Evolutionary conservation across 2,113 vertebrate species (phyloP).

Genomic region (Spea bombifrons): DNA sequence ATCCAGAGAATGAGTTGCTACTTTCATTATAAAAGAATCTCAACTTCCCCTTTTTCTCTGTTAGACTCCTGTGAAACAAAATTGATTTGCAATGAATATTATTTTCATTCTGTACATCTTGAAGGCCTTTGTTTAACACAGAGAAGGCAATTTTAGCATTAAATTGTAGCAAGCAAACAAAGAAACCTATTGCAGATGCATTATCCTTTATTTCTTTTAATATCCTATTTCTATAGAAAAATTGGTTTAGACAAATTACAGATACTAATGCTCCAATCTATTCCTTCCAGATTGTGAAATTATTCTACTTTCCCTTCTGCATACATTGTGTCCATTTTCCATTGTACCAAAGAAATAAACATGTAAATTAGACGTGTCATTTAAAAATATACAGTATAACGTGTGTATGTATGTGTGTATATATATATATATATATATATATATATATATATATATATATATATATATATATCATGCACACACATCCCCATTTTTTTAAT

Average conservation of each 20-base stretch:
- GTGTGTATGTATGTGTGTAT: too few species aligned
- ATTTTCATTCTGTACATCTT: slow-evolving; percentile 34
- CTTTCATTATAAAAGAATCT: slow-evolving; percentile 29
- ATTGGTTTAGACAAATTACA: slow-evolving; percentile 7
- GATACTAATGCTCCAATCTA: not conserved
- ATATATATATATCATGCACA: too few species aligned
- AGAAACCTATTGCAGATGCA: slow-evolving; percentile 14
- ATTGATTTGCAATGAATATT: slow-evolving; percentile 42
- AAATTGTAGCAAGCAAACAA: slow-evolving; percentile 19
- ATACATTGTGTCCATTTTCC: too few species aligned
- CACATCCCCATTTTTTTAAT: too few species aligned
- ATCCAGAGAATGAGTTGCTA: not conserved
- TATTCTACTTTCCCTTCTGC: too few species aligned
- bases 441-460: too few species aligned
- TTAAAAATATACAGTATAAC: too few species aligned
- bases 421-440: too few species aligned
- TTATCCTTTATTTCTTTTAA: slow-evolving; percentile 31
- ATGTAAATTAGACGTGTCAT: too few species aligned
- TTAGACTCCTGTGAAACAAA: slow-evolving; percentile 33
- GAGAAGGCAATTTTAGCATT: slow-evolving; percentile 16
- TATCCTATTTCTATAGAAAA: slow-evolving; percentile 10
- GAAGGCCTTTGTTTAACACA: slow-evolving; percentile 36
- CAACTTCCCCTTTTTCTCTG: slow-evolving; percentile 17
- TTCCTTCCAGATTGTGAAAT: too few species aligned
- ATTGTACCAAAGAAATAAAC: too few species aligned